Percentiles rank a stretch among this genome's conserved stretches.
Conservation (phyloP, 2,888 invertebrate genomes). For the Ochropleura plecta region DNA sequence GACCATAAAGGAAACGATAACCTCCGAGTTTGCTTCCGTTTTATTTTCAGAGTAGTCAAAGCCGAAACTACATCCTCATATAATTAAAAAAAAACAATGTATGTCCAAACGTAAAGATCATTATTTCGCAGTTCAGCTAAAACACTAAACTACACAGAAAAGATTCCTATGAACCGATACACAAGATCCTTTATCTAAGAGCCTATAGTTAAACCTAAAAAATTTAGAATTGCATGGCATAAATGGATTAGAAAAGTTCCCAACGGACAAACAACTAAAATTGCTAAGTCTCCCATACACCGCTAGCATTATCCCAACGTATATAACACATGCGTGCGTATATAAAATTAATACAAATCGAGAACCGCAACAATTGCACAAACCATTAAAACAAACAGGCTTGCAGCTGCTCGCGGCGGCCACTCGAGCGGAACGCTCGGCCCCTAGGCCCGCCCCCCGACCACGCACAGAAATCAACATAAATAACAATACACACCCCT, state of each 20-base stretch:
- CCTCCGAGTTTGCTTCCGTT: neutral
- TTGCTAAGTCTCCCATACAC: constrained; percentile 82
- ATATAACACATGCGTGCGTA: constrained; percentile 76
- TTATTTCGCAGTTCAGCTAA: too few species aligned
- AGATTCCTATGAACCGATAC: too few species aligned
- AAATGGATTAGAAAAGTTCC: constrained; percentile 55
- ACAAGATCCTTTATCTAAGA: too few species aligned
- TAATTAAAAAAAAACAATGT: neutral
- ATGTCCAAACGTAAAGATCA: too few species aligned
- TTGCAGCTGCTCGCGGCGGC: constrained; percentile 84
- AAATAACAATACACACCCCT: constrained; percentile 91
- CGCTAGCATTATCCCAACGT: constrained; percentile 68
- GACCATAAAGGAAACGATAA: neutral
- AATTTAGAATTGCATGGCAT: neutral
- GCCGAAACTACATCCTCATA: neutral
- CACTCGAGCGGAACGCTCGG: constrained; percentile 85
- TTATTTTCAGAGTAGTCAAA: neutral
- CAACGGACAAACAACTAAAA: constrained; percentile 65
- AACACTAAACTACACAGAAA: too few species aligned
- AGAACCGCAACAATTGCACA: constrained; percentile 82
- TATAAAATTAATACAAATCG: constrained; percentile 80
- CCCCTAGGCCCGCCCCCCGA: constrained; percentile 86
- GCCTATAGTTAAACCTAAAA: too few species aligned
- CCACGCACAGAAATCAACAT: constrained; percentile 89
- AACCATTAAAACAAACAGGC: constrained; percentile 88